Conservation (phyloP, 1,140 invertebrate genomes). For the Platyura marginata region DNA sequence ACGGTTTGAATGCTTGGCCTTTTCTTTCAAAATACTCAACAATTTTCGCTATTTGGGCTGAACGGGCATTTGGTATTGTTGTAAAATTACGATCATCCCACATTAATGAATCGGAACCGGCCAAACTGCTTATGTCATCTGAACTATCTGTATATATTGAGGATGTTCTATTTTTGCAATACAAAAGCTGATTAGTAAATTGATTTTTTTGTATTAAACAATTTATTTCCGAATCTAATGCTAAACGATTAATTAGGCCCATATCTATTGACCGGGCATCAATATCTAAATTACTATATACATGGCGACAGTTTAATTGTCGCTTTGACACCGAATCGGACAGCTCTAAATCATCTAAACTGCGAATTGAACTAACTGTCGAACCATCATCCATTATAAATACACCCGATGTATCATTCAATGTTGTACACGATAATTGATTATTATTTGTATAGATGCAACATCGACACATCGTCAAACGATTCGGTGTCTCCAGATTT, state of each 20-base stretch:
- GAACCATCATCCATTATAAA: slow-evolving; percentile 30
- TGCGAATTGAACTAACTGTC: slow-evolving; percentile 33
- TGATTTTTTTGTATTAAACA: slow-evolving; percentile 20
- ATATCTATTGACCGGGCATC: slow-evolving; percentile 14
- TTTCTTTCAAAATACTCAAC: slow-evolving; percentile 77
- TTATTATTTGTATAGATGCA: slow-evolving; percentile 17
- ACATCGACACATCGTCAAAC: slow-evolving; percentile 22
- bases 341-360: slow-evolving; percentile 35
- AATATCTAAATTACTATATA: slow-evolving; percentile 13
- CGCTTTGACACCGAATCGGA: slow-evolving; percentile 14
- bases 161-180: slow-evolving; percentile 51
- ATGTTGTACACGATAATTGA: slow-evolving; percentile 7
- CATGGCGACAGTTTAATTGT: slow-evolving; percentile 17
- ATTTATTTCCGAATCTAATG: slow-evolving; percentile 25
- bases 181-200: slow-evolving; percentile 27
- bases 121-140: slow-evolving; percentile 63
- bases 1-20: slow-evolving; percentile 28
- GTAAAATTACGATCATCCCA: slow-evolving; percentile 43
- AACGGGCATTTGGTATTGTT: slow-evolving; percentile 27
- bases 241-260: slow-evolving; percentile 24
- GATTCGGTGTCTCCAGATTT: slow-evolving; percentile 27
- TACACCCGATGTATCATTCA: slow-evolving; percentile 32
- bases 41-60: slow-evolving; percentile 62
- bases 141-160: slow-evolving; percentile 74
- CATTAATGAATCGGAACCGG: slow-evolving; percentile 46